Evolutionary conservation across 2,888 invertebrate genomes (phyloP).

Genomic region (Onchidella celtica): DNA sequence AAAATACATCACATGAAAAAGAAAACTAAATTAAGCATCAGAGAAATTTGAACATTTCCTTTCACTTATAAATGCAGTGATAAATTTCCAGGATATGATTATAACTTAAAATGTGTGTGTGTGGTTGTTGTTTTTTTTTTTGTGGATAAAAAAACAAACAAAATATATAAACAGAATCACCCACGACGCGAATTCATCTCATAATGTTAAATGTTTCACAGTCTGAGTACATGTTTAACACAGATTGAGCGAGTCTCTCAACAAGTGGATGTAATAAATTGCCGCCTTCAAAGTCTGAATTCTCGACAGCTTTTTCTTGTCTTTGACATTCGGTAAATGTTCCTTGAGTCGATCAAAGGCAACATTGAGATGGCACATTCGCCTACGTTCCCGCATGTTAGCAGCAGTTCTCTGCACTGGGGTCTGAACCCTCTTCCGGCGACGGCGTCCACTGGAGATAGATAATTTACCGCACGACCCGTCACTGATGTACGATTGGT

Average conservation of each 20-base stretch:
- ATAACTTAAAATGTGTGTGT: no score
- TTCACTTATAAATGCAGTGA: no score
- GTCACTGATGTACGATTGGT: slow-evolving; percentile 8
- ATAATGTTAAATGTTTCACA: not conserved
- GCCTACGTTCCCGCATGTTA: slow-evolving; percentile 92
- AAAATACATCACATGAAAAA: no score
- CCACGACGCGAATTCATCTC: not conserved
- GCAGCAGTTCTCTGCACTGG: slow-evolving; percentile 91
- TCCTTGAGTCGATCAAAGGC: slow-evolving; percentile 95
- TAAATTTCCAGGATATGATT: no score
- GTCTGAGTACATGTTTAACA: not conserved
- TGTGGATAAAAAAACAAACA: no score
- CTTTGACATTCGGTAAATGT: slow-evolving; percentile 92
- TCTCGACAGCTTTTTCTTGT: slow-evolving; percentile 91
- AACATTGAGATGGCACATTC: slow-evolving; percentile 98
- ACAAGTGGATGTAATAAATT: slow-evolving; percentile 84
- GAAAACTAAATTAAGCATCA: no score
- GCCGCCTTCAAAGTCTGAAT: slow-evolving; percentile 95
- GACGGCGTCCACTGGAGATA: not conserved
- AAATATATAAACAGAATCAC: no score
- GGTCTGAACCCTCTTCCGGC: slow-evolving; percentile 85
- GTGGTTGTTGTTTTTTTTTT: no score
- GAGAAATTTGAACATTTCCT: no score
- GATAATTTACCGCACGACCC: not conserved
- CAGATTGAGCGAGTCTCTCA: slow-evolving; percentile 17